Conservation (phyloP, 2,113 vertebrate species). For the Sitta europaea region DNA sequence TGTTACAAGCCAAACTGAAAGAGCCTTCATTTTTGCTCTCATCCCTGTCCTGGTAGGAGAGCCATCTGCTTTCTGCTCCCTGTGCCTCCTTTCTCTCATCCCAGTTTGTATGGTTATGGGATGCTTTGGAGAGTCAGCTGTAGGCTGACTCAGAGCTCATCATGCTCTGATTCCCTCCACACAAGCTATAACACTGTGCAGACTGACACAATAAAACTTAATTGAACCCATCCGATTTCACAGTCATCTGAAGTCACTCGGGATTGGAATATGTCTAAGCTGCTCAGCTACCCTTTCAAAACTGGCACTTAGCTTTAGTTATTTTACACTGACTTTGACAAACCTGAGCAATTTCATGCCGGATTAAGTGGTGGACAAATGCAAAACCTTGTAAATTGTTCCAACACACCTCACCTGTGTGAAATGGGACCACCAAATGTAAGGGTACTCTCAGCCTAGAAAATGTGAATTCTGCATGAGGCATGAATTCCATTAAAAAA, state of each 20-base stretch:
- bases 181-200: not conserved
- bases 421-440: not conserved
- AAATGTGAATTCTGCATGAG: not conserved
- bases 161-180: conserved; percentile 41
- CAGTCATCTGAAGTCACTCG: not conserved
- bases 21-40: conserved; percentile 36
- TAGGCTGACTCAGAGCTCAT: conserved; percentile 51
- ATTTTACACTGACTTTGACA: not conserved
- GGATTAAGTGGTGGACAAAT: not conserved
- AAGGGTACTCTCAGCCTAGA: not conserved
- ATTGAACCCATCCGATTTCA: not conserved
- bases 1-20: not conserved
- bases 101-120: accelerated
- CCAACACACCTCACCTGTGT: not conserved
- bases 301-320: not conserved
- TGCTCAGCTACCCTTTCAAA: not conserved
- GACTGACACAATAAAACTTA: not conserved
- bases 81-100: not conserved
- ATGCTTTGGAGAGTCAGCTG: conserved; percentile 23
- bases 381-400: not conserved
- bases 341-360: not conserved
- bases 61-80: not conserved
- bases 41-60: not conserved
- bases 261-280: not conserved
- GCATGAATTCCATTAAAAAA: not conserved